Evolutionary conservation across 2,797 vertebrate species (phyloP).

Genomic region (Dallia pectoralis): DNA sequence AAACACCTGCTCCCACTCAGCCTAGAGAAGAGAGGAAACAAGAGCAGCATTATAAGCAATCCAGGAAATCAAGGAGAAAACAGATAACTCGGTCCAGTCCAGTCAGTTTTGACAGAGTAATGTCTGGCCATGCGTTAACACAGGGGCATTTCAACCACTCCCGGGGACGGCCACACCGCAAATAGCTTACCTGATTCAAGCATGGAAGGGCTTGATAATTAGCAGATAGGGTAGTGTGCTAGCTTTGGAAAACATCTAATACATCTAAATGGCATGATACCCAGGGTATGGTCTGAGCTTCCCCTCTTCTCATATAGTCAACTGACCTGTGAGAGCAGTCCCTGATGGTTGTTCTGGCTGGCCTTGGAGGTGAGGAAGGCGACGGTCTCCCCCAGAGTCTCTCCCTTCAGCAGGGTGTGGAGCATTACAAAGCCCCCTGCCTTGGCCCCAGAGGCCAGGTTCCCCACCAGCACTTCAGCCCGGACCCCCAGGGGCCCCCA

Average conservation of each 20-base stretch:
- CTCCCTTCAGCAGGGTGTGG: slow-evolving; percentile 84
- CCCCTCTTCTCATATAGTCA: neutral
- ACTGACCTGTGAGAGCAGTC: slow-evolving; percentile 84
- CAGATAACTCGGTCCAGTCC: neutral
- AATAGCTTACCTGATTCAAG: too few relatives aligned
- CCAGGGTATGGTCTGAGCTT: neutral
- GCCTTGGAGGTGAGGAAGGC: slow-evolving; percentile 78
- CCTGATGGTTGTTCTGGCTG: slow-evolving; percentile 56
- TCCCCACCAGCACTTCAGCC: slow-evolving; percentile 60
- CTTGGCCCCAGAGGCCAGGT: slow-evolving; percentile 80
- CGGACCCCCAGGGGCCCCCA: slow-evolving; percentile 57
- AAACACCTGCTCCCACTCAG: slow-evolving; percentile 84
- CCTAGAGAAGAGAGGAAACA: slow-evolving; percentile 61
- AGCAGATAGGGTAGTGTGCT: too few relatives aligned
- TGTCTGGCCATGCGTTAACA: neutral
- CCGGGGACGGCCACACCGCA: too few relatives aligned
- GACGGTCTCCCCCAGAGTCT: slow-evolving; percentile 82
- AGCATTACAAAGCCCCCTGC: slow-evolving; percentile 88
- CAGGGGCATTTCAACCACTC: too few relatives aligned
- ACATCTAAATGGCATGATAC: too few relatives aligned
- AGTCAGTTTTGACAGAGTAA: neutral
- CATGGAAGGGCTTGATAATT: too few relatives aligned
- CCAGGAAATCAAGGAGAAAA: neutral
- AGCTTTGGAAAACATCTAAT: too few relatives aligned
- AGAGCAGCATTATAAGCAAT: slow-evolving; percentile 4